Conservation (phyloP, 2,797 vertebrate genomes). For the Pogoniulus pusillus region DNA sequence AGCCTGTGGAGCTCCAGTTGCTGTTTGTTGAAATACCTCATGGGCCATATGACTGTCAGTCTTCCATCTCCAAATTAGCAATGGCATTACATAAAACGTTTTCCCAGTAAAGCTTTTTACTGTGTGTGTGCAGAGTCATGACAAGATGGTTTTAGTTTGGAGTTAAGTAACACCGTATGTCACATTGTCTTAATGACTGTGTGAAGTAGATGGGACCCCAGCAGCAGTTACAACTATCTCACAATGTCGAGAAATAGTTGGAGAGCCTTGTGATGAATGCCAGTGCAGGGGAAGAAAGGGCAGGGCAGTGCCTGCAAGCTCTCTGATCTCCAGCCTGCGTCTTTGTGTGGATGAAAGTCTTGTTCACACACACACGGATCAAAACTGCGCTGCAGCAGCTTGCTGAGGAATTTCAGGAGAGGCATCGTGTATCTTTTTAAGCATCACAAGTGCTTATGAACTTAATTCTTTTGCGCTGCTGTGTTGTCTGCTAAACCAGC, state of each 20-base stretch:
- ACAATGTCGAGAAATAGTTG: constrained; percentile 14
- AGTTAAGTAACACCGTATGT: constrained; percentile 64
- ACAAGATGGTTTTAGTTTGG: constrained; percentile 70
- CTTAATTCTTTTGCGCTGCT: constrained; percentile 31
- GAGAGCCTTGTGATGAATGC: constrained; percentile 9
- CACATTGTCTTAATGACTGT: constrained; percentile 57
- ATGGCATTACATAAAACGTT: constrained; percentile 61
- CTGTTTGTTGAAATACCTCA: constrained; percentile 58
- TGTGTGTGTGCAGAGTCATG: constrained; percentile 64
- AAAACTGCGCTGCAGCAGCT: constrained; percentile 30
- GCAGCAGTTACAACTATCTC: constrained; percentile 30
- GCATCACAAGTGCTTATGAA: background rate
- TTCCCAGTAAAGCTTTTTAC: constrained; percentile 63
- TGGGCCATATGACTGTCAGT: constrained; percentile 56
- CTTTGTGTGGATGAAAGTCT: constrained; percentile 11
- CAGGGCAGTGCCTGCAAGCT: constrained; percentile 23
- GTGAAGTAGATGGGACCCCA: constrained; percentile 46
- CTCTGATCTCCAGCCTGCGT: constrained; percentile 42
- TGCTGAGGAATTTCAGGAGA: constrained; percentile 54
- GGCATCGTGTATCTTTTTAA: constrained; percentile 22
- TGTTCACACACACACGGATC: background rate
- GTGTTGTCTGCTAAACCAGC: constrained; percentile 21
- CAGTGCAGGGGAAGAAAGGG: background rate
- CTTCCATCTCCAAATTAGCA: constrained; percentile 65
- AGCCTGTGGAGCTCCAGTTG: constrained; percentile 12